phyloP scores from a whole-genome alignment of 2,888 invertebrate species.

The Crioceris asparagi region DNA sequence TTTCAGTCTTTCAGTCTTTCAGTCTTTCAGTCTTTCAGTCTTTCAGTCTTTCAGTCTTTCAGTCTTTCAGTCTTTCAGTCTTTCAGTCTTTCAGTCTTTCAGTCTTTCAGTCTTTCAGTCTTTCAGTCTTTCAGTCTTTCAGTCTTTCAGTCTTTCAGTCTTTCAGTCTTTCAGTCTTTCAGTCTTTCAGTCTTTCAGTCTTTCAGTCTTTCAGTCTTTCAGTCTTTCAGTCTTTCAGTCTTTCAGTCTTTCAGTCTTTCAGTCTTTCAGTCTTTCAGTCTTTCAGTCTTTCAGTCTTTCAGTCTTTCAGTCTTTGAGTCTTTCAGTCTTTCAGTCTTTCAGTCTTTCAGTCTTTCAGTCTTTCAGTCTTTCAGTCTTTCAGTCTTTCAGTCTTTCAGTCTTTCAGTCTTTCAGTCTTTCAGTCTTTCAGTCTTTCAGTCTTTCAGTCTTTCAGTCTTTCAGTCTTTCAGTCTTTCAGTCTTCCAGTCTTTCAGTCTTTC shows the following conservation, averaged over 20 bases:
- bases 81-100: background rate
- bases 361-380: background rate
- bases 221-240: too few species aligned
- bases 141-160: background rate
- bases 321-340: background rate
- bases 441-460: background rate
- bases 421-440: background rate
- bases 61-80: background rate
- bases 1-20: background rate
- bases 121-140: background rate
- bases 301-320: constrained; percentile 1
- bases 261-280: too few species aligned
- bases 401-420: background rate
- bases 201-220: too few species aligned
- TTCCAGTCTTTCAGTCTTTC: background rate
- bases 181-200: background rate
- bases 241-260: too few species aligned
- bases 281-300: background rate
- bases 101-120: background rate
- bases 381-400: background rate
- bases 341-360: background rate
- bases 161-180: background rate
- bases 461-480: background rate
- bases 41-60: background rate
- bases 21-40: background rate